These are phyloP conservation scores for Ctenochaetus hawaiiensis DNA, from an alignment of 2,797 vertebrate species.

Conservation along the genomic window DNA sequence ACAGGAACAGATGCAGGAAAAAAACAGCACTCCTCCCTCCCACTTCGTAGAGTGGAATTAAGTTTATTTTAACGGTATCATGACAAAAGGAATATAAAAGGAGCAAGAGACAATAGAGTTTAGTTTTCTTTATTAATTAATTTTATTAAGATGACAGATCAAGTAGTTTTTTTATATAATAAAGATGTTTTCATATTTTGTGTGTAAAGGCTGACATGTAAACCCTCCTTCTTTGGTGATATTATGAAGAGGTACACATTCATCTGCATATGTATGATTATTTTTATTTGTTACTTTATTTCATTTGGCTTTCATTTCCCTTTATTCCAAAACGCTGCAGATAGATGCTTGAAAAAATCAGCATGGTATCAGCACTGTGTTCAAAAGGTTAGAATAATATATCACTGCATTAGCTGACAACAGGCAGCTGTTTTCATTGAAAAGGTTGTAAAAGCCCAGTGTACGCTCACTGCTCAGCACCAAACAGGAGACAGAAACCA, in stretches of 20 bases:
- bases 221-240: too few relatives aligned
- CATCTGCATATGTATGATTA: background rate
- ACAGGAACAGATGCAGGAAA: conserved; percentile 10
- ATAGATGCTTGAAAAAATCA: background rate
- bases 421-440: background rate
- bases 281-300: background rate
- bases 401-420: background rate
- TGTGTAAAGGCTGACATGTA: too few relatives aligned
- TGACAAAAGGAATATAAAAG: too few relatives aligned
- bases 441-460: background rate
- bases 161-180: background rate
- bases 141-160: too few relatives aligned
- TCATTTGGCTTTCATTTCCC: background rate
- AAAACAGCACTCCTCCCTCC: too few relatives aligned
- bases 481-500: background rate
- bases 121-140: too few relatives aligned
- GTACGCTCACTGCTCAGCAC: background rate
- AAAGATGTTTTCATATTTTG: too few relatives aligned
- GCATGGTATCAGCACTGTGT: background rate
- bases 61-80: too few relatives aligned
- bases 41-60: background rate
- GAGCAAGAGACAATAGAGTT: too few relatives aligned
- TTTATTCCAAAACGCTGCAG: background rate
- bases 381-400: background rate
- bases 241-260: too few relatives aligned